A percentile compares a stretch with the other conserved stretches of the same genome.
These are phyloP conservation scores for Caenorhabditis sp. DNA, from an alignment of 2,888 invertebrate genomes.

Conservation along the genomic window DNA sequence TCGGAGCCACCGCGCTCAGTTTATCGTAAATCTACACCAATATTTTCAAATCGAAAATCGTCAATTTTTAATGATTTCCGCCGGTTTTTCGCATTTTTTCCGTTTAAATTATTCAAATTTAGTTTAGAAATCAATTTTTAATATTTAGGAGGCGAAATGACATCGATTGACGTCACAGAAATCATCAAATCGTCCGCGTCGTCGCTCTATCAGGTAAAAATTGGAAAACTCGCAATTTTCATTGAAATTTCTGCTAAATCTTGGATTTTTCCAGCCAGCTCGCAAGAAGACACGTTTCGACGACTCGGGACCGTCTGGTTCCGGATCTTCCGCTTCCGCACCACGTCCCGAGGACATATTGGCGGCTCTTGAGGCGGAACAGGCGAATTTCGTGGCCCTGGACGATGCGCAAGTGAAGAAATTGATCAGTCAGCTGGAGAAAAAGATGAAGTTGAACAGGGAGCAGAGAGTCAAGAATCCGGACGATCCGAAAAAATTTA, in stretches of 20 bases:
- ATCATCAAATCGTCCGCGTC: constrained; percentile 66
- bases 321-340: constrained; percentile 28
- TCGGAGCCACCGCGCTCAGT: no score
- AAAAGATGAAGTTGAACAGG: constrained; percentile 93
- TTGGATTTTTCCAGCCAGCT: no score
- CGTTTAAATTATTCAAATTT: no score
- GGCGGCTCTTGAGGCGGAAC: constrained; percentile 77
- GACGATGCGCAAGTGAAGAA: constrained; percentile 78
- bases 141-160: constrained; percentile 53
- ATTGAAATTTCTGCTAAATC: constrained; percentile 20
- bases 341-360: constrained; percentile 71
- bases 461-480: constrained; percentile 99
- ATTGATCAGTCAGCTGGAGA: constrained; percentile 86
- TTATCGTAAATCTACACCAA: constrained; percentile 27
- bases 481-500: constrained; percentile 88
- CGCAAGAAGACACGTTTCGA: constrained; percentile 71
- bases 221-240: constrained; percentile 1
- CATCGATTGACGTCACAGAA: constrained; percentile 72
- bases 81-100: background rate
- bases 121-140: background rate
- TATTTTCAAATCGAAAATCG: constrained; percentile 3
- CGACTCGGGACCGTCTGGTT: constrained; percentile 36
- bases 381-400: constrained; percentile 56
- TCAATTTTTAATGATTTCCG: background rate
- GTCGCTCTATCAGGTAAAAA: constrained; percentile 26